phyloP scores from a whole-genome alignment of 1,140 invertebrate genomes.

The Planococcus citri region DNA sequence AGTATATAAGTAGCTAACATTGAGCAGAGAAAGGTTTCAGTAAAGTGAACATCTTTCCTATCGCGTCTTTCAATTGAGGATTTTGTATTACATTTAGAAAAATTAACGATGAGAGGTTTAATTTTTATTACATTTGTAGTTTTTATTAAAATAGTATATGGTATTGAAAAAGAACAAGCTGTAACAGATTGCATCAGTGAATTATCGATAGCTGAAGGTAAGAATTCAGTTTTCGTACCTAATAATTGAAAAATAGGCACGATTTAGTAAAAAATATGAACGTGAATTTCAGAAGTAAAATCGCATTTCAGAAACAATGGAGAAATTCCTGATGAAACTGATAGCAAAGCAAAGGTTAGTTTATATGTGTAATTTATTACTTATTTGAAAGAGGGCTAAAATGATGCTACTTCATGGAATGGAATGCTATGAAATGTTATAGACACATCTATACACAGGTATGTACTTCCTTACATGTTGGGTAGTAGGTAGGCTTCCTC shows the following conservation, averaged over 20 bases:
- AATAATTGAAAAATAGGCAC: too few species aligned
- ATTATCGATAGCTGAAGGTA: not conserved
- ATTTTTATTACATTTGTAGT: not conserved
- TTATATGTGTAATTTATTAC: not conserved
- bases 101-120: not conserved
- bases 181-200: not conserved
- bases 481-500: too few species aligned
- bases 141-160: not conserved
- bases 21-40: too few species aligned
- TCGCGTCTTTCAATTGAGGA: too few species aligned
- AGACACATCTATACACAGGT: too few species aligned
- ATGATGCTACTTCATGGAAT: too few species aligned
- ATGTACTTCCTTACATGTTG: too few species aligned
- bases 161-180: not conserved
- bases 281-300: conserved; percentile 7
- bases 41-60: too few species aligned
- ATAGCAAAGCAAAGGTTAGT: not conserved
- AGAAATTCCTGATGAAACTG: conserved; percentile 1
- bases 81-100: not conserved
- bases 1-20: too few species aligned
- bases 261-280: too few species aligned
- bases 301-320: not conserved
- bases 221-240: not conserved
- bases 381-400: not conserved
- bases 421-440: too few species aligned